phyloP scores from a whole-genome alignment of 2,888 invertebrate genomes.

The Phrixothrix hirtus region DNA sequence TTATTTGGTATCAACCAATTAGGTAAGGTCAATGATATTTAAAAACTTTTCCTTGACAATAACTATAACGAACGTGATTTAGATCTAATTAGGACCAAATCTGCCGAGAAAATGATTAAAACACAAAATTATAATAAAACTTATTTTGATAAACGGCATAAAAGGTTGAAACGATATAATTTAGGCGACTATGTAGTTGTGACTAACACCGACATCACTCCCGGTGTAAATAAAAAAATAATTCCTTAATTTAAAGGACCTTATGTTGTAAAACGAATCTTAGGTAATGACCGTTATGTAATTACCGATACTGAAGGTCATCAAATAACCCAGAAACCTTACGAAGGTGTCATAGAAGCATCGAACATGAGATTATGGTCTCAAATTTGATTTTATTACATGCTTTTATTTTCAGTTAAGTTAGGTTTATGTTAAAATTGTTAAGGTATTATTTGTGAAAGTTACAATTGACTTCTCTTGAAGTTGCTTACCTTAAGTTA shows the following conservation, averaged over 20 bases:
- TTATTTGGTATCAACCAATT: constrained; percentile 2
- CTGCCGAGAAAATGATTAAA: not conserved
- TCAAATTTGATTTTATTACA: not conserved
- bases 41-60: not conserved
- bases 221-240: not conserved
- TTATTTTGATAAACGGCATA: constrained; percentile 2
- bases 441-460: too few species aligned
- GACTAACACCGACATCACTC: constrained; percentile 1
- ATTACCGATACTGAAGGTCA: not conserved
- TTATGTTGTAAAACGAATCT: not conserved
- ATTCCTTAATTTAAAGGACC: not conserved
- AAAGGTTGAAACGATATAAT: not conserved
- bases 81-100: too few species aligned
- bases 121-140: constrained; percentile 1
- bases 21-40: not conserved
- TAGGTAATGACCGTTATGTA: not conserved
- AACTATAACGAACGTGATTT: not conserved
- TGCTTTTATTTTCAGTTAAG: too few species aligned
- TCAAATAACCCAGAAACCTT: not conserved
- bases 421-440: too few species aligned
- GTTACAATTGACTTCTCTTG: too few species aligned
- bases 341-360: not conserved
- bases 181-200: not conserved
- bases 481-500: too few species aligned
- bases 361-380: not conserved